Evolutionary conservation across 1,140 invertebrate species (phyloP).

Genomic region (Rhopalosiphum padi): DNA sequence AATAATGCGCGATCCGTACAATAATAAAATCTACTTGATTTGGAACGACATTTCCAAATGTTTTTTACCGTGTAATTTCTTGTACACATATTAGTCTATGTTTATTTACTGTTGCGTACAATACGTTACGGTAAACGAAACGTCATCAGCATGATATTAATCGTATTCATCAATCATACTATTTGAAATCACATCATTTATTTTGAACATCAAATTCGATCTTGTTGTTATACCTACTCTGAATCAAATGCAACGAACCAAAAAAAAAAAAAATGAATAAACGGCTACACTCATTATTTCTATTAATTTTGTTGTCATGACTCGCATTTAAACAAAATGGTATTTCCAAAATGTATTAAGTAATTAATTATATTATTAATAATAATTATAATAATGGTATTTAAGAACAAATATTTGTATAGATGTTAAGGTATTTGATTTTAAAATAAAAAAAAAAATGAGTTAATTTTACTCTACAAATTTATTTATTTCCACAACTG

Average conservation of each 20-base stretch:
- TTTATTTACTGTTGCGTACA: background rate
- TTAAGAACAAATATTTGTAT: no score
- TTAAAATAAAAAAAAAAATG: background rate
- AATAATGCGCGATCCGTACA: background rate
- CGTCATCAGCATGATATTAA: background rate
- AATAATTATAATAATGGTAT: no score
- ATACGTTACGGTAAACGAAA: background rate
- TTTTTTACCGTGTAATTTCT: background rate
- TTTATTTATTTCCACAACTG: no score
- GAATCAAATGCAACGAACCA: background rate
- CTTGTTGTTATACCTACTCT: background rate
- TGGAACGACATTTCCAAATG: background rate
- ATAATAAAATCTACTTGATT: background rate
- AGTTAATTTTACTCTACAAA: no score
- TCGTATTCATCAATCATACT: background rate
- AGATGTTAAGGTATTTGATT: no score
- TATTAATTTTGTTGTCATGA: background rate
- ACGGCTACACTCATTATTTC: background rate
- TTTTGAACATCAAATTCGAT: background rate
- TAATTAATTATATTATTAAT: no score
- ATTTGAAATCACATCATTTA: background rate
- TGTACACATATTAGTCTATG: background rate
- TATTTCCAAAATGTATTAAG: no score
- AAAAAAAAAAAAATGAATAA: background rate
- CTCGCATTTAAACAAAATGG: no score